Percentiles rank a stretch among this genome's conserved stretches.
phyloP scores from a whole-genome alignment of 2,113 vertebrate species.

The Alouatta palliata region DNA sequence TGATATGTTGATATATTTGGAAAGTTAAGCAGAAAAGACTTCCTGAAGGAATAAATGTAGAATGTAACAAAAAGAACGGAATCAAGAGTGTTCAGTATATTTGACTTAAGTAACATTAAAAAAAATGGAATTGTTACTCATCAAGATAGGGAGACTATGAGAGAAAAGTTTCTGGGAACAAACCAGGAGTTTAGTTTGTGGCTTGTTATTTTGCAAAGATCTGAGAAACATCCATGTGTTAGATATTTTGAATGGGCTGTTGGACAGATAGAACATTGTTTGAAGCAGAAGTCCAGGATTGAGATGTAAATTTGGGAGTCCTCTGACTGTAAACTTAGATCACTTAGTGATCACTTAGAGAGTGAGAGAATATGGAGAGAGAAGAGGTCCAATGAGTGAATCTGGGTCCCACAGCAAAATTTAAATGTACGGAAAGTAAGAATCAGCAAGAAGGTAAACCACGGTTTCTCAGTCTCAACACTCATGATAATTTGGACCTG shows the following conservation, averaged over 20 bases:
- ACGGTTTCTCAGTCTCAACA: not conserved
- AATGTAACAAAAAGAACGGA: not conserved
- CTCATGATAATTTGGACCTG: not conserved
- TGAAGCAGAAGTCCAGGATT: not conserved
- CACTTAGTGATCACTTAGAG: too few species aligned
- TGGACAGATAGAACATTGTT: too few species aligned
- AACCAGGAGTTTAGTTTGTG: not conserved
- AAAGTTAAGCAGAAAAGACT: not conserved
- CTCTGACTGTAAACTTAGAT: not conserved
- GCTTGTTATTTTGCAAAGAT: not conserved
- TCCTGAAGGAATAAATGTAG: not conserved
- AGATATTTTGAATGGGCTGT: not conserved
- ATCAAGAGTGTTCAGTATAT: not conserved
- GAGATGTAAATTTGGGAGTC: not conserved
- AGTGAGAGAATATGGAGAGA: not conserved
- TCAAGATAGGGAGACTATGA: not conserved
- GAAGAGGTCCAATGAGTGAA: not conserved
- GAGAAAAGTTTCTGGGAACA: not conserved
- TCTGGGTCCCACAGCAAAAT: not conserved
- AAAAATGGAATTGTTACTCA: not conserved
- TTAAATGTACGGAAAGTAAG: not conserved
- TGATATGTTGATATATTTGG: not conserved
- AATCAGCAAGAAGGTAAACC: not conserved
- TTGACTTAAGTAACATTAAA: not conserved
- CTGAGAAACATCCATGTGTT: not conserved